A percentile compares a stretch with the other conserved stretches of the same genome.
Conservation (phyloP, 2,113 vertebrate genomes). For the Phalacrocorax brasilianus region DNA sequence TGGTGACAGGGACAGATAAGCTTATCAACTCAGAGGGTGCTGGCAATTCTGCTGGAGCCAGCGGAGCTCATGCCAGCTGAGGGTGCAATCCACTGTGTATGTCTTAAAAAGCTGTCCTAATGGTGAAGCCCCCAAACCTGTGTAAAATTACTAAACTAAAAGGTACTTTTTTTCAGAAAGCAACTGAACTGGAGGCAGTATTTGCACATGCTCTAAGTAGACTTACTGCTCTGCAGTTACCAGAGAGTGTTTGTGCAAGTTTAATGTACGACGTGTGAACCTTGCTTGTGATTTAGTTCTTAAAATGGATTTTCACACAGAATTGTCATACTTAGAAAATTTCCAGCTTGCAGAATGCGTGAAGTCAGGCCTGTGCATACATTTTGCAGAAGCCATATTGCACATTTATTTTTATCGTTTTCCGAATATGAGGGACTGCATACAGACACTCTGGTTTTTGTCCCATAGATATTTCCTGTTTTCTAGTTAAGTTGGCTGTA, state of each 20-base stretch:
- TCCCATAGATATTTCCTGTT: background rate
- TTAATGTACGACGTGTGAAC: background rate
- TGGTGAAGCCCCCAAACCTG: background rate
- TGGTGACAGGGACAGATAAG: background rate
- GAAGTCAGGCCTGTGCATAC: background rate
- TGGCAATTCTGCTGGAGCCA: background rate
- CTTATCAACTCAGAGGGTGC: background rate
- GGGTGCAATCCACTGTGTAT: background rate
- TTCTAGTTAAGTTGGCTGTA: background rate
- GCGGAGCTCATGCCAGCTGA: background rate
- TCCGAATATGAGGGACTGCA: background rate
- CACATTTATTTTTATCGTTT: background rate
- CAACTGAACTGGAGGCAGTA: background rate
- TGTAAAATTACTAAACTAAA: background rate
- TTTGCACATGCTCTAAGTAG: background rate
- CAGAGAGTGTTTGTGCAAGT: background rate
- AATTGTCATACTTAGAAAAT: background rate
- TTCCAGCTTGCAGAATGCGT: background rate
- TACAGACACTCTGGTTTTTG: background rate
- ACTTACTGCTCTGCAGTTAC: background rate
- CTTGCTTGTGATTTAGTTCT: background rate
- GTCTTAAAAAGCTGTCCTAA: background rate
- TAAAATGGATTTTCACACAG: slow-evolving; percentile 8
- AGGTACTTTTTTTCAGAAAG: background rate
- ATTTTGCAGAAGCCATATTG: background rate